phyloP scores from a whole-genome alignment of 35 echinoderm and acorn worm species.

The Lytechinus variegatus region DNA sequence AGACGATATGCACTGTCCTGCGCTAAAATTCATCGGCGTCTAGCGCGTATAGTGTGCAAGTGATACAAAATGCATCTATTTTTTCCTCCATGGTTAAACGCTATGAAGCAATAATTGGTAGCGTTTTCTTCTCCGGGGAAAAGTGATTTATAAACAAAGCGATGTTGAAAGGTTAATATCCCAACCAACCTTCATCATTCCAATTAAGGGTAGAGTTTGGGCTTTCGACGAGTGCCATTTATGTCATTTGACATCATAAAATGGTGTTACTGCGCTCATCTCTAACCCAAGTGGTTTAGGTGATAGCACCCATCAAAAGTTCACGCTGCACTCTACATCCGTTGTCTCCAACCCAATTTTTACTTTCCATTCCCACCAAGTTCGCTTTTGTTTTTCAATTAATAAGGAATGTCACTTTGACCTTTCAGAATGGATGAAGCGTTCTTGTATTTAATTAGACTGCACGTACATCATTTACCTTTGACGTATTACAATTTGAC shows the following conservation, averaged over 20 bases:
- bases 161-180: constrained; percentile 19
- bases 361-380: background rate
- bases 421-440: background rate
- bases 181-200: background rate
- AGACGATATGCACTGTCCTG: background rate
- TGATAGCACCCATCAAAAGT: constrained; percentile 12
- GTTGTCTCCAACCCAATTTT: background rate
- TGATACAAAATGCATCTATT: background rate
- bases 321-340: background rate
- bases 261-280: background rate
- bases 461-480: background rate
- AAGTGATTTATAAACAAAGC: background rate
- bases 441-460: background rate
- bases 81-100: background rate
- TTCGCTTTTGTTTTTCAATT: background rate
- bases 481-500: too few relatives aligned
- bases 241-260: background rate
- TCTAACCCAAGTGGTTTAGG: background rate
- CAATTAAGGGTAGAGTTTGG: background rate
- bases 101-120: background rate
- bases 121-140: background rate
- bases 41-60: background rate
- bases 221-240: background rate
- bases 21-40: background rate
- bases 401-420: background rate